Evolutionary conservation across 2,888 invertebrate genomes (phyloP).

Genomic region (Cerastis rubricosa): DNA sequence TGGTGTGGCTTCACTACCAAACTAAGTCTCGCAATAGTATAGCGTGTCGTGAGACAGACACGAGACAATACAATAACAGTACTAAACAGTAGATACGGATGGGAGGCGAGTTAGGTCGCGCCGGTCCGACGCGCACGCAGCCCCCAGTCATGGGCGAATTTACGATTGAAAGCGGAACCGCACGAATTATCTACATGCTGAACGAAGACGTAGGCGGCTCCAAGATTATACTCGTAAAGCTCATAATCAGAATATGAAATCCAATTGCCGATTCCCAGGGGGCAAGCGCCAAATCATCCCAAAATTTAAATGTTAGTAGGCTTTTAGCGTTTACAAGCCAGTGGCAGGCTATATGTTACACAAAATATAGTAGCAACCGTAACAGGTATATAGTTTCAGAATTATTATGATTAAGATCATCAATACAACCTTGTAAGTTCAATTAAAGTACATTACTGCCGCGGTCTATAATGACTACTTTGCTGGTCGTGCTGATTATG

Average conservation of each 20-base stretch:
- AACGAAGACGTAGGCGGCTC: not conserved
- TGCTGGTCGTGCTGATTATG: no score
- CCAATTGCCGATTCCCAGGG: not conserved
- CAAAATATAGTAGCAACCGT: no score
- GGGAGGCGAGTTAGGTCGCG: slow-evolving; percentile 22
- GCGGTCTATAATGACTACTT: no score
- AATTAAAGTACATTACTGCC: no score
- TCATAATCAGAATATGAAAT: not conserved
- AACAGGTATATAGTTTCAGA: no score
- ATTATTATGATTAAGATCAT: no score
- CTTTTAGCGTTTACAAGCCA: no score
- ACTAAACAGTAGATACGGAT: slow-evolving; percentile 25
- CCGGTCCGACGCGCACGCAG: not conserved
- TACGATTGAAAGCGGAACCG: slow-evolving; percentile 10
- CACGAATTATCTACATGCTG: slow-evolving; percentile 1
- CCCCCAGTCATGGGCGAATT: slow-evolving; percentile 19
- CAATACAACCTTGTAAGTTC: no score
- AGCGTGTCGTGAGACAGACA: slow-evolving; percentile 6
- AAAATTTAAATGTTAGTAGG: no score
- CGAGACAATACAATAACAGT: slow-evolving; percentile 30
- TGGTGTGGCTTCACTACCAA: no score
- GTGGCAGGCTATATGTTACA: no score
- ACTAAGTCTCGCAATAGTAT: not conserved
- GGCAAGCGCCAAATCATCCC: no score
- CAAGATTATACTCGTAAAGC: not conserved